These are phyloP conservation scores for Drosophila serrata DNA, from an alignment of 1,140 invertebrate genomes.

Conservation along the genomic window DNA sequence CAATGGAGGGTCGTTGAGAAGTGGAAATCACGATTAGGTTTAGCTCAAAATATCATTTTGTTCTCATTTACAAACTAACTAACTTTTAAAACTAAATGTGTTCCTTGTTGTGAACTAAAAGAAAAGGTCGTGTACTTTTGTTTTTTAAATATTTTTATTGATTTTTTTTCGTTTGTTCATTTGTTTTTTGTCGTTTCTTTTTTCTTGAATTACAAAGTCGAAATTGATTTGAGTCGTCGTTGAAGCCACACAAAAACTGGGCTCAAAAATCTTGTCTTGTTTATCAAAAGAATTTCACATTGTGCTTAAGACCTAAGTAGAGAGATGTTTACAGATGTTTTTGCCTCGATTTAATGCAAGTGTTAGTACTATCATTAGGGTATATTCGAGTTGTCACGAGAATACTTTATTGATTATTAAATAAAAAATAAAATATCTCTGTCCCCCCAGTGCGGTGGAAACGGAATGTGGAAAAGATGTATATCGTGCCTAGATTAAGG, in stretches of 20 bases:
- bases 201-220: slow-evolving; percentile 70
- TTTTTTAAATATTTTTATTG: slow-evolving; percentile 65
- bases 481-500: slow-evolving; percentile 32
- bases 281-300: slow-evolving; percentile 64
- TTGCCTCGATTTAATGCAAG: slow-evolving; percentile 39
- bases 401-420: slow-evolving; percentile 79
- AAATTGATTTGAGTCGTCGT: slow-evolving; percentile 49
- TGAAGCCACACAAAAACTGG: slow-evolving; percentile 64
- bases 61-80: slow-evolving; percentile 2
- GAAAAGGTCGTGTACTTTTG: background rate
- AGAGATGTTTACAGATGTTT: slow-evolving; percentile 17
- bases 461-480: slow-evolving; percentile 45
- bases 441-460: slow-evolving; percentile 22
- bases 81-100: background rate
- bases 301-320: slow-evolving; percentile 59
- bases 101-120: slow-evolving; percentile 12
- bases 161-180: slow-evolving; percentile 32
- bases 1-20: slow-evolving; percentile 21
- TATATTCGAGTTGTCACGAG: slow-evolving; percentile 52
- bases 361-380: slow-evolving; percentile 15
- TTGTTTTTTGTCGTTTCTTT: slow-evolving; percentile 21
- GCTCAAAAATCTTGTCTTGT: slow-evolving; percentile 41
- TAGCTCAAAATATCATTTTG: background rate
- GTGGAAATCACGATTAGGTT: slow-evolving; percentile 10
- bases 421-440: slow-evolving; percentile 77